phyloP scores from a whole-genome alignment of 2,888 invertebrate genomes.

The Hemicrepidius hirtus region DNA sequence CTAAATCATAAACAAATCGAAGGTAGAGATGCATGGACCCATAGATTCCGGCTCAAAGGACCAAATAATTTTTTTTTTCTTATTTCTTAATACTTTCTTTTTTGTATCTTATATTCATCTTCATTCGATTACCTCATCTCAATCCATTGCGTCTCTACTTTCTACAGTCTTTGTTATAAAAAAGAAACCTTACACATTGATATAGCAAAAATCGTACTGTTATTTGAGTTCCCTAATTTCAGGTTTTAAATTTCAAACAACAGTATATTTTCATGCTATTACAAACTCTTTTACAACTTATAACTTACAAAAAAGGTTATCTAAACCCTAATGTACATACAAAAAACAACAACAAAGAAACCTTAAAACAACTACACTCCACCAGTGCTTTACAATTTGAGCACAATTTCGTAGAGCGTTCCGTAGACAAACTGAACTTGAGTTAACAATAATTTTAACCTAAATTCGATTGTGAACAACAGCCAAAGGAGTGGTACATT shows the following conservation, averaged over 20 bases:
- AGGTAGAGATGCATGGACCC: not conserved
- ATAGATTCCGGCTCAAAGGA: too few species aligned
- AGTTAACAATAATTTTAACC: conserved; percentile 68
- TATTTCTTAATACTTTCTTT: too few species aligned
- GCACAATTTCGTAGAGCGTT: conserved; percentile 36
- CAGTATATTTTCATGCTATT: conserved; percentile 13
- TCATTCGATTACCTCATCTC: too few species aligned
- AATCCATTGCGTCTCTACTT: too few species aligned
- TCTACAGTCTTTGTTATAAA: not conserved
- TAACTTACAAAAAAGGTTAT: not conserved
- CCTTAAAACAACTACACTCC: conserved; percentile 10
- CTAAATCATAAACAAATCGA: not conserved
- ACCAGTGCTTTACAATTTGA: conserved; percentile 8
- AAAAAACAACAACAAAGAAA: conserved; percentile 12
- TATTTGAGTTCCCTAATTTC: not conserved
- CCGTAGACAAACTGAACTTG: conserved; percentile 52
- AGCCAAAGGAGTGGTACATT: conserved; percentile 72
- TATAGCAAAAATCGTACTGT: not conserved
- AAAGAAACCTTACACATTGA: not conserved
- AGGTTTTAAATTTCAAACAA: not conserved
- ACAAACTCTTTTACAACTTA: conserved; percentile 8
- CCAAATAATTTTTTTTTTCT: too few species aligned
- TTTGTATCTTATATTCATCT: too few species aligned
- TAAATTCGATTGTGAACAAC: conserved; percentile 68
- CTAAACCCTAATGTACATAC: not conserved